phyloP scores from a whole-genome alignment of 92 coral and sea anemone species.

The Zoanthus solanderi region DNA sequence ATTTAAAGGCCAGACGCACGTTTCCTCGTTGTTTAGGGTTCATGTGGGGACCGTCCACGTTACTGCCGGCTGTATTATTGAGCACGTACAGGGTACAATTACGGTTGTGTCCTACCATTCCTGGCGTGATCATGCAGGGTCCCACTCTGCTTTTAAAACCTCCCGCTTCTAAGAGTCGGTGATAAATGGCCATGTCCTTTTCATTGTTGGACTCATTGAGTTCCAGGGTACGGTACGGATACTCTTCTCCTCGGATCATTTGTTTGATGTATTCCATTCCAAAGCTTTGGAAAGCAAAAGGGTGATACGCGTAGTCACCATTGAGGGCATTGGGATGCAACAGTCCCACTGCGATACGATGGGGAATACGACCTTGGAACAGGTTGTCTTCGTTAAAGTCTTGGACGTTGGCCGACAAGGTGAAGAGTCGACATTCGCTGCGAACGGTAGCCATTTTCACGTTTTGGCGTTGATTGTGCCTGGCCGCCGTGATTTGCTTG shows the following conservation, averaged over 20 bases:
- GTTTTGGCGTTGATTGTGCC: no score
- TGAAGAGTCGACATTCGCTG: neutral
- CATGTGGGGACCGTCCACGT: no score
- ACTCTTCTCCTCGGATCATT: neutral
- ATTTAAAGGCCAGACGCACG: no score
- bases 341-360: no score
- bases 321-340: no score
- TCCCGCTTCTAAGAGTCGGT: neutral
- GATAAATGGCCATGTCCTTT: no score
- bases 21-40: no score
- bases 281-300: neutral
- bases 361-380: neutral
- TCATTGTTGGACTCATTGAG: neutral
- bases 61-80: no score
- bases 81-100: no score
- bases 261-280: neutral
- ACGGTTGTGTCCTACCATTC: neutral
- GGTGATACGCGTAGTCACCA: neutral
- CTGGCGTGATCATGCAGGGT: neutral
- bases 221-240: neutral
- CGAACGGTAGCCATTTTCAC: neutral
- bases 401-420: neutral
- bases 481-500: no score
- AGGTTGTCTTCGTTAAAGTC: no score
- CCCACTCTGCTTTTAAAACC: neutral